Base-by-base conservation (phyloP, 2,113 vertebrate species). In the Pitta sordida region DNA sequence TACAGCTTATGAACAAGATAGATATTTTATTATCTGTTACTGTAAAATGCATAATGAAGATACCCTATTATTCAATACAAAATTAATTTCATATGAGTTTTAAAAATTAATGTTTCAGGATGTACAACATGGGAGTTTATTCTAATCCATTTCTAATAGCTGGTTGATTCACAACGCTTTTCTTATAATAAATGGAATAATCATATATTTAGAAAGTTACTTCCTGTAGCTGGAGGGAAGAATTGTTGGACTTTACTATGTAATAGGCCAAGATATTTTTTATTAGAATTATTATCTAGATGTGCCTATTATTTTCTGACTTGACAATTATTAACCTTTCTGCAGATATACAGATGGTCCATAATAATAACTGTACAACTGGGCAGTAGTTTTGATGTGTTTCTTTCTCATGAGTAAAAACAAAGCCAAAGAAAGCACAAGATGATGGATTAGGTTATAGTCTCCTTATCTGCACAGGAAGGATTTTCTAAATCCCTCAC, bases 241-340 rank as follows among this genome's bases (percentile, higher is more conserved):
- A 76, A 46, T 43, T 74, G 29, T 52, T 85, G 53, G 29, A 58
- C 22, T 60, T 91, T 26, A 29, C 11, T 59, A 32, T 34, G 29
- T 34, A 78, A 17, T 77, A 85, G 41, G n/a, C 32, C 13, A 83
- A 56, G 41, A 70, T 4, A 19, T 56, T 64, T 59, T 44, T 39
- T 34, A 91, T 91, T 93, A 39, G 76, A 89, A 83, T 85, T 85
- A 41, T 79, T 81, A 60, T 71, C 41, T 79, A 65, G 32, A 65
- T 71, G 36, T 46, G 6, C 15, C 13, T 8, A 12, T 37, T 77
- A 37, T 88, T 91, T 77, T 78, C 48, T 70, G 34, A 32, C 34
- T 83, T 91, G 56, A 58, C 43, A 91, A 55, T 81, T 91, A 85
- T 83, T 91, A 88, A 48, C 21, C 26, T 93, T 71, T 92, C n/a